Base-by-base conservation (phyloP, 2,888 invertebrate species). In the Brachypalpus laphriformis region DNA sequence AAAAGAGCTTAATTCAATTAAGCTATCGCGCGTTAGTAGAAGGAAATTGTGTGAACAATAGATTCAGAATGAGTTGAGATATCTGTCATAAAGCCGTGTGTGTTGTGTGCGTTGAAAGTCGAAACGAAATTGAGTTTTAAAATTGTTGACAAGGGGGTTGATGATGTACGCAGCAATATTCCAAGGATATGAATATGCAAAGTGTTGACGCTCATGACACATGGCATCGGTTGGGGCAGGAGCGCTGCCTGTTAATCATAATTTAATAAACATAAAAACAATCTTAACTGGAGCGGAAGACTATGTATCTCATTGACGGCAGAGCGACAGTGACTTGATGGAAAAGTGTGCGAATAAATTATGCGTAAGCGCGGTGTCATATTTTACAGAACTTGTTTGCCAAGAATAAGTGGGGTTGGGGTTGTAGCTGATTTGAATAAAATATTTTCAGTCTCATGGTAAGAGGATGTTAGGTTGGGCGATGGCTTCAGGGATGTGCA, bases 191-290 rank as follows among this genome's bases (percentile, higher is more conserved):
- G 40, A 25, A 68, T 42, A 28, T 51, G 20, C 42, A 42, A 42
- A 54, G 31, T 65, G 65, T 51, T 56, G 65, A 22, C 47, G 14
- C 16, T 75, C 42, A 28, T 31, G 45, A 34, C 11, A 18, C 25
- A 37, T 42, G 34, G 22, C 34, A 25, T 28, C 42, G 6, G 8
- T n/a, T 11, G 6, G 40, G 6, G 22, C 11, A 16, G 72, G 42
- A 65, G 45, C 37, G 42, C 22, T 63, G 51, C 31, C 28, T 74
- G 56, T 57, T 75, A 75, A 40, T 66, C 75, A 75, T 66, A 75
- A 75, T 75, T 75, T 75, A 66, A 75, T 75, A 25, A 57, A 66
- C 75, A 75, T 49, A 75, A 75, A 75, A 75, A 75, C 75, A 75
- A 66, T 75, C 75, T 75, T 66, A 75, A 75, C 75, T 75, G 66